Percentiles rank a stretch among this genome's conserved stretches.
These are phyloP conservation scores for Listrodromus nycthemerus DNA, from an alignment of 2,888 invertebrate species.

Conservation along the genomic window DNA sequence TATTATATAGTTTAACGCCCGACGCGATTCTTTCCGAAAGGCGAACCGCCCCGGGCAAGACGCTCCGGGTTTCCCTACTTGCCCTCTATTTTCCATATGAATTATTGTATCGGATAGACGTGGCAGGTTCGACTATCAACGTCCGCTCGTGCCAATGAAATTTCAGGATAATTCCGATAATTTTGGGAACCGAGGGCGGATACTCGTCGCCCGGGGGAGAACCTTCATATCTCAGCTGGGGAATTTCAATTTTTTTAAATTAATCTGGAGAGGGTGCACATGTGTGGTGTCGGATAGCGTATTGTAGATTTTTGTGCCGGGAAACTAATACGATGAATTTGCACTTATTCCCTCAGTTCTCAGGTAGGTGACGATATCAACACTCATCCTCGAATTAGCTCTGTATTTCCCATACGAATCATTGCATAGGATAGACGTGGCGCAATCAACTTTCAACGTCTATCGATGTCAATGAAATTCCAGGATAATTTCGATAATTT, in stretches of 20 bases:
- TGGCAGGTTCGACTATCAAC: neutral
- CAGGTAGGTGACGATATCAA: too few species aligned
- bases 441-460: neutral
- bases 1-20: constrained; percentile 47
- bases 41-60: constrained; percentile 18
- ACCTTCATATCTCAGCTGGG: neutral
- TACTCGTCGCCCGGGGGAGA: neutral
- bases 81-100: constrained; percentile 10
- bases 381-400: too few species aligned
- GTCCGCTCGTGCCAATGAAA: neutral
- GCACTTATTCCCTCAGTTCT: too few species aligned
- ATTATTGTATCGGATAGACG: constrained; percentile 10
- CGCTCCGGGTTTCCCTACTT: constrained; percentile 4
- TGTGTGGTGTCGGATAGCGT: neutral
- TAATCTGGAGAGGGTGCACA: neutral
- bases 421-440: neutral
- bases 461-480: neutral
- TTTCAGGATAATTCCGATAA: neutral
- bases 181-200: neutral
- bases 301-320: neutral
- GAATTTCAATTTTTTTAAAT: neutral
- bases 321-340: too few species aligned
- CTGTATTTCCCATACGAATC: constrained; percentile 1
- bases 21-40: constrained; percentile 28
- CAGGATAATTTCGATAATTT: too few species aligned